These are phyloP conservation scores for Cyclina sinensis DNA, from an alignment of 1,140 invertebrate species.

Conservation along the genomic window DNA sequence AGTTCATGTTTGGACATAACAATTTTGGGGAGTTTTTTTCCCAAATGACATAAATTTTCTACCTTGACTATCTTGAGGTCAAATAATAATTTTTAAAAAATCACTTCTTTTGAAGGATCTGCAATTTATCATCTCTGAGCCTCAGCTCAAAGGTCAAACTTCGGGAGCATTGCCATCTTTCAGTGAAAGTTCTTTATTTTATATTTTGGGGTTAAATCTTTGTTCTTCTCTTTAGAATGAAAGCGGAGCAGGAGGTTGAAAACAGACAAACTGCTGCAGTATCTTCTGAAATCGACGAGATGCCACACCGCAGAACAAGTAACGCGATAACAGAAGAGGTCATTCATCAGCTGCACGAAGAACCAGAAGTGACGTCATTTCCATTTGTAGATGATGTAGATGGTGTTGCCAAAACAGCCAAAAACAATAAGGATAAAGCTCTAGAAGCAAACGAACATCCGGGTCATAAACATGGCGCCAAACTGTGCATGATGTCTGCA, in stretches of 20 bases:
- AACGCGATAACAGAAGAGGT: not conserved
- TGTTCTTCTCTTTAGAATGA: constrained; percentile 25
- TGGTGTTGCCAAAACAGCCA: not conserved
- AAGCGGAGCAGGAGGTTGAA: not conserved
- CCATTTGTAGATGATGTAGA: constrained; percentile 31
- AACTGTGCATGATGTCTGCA: constrained; percentile 51
- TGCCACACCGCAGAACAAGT: not conserved
- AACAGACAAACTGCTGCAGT: not conserved
- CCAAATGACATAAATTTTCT: no score
- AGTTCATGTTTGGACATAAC: no score
- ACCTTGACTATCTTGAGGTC: no score
- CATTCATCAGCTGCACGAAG: not conserved
- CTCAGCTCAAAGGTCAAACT: no score
- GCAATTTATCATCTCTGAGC: no score
- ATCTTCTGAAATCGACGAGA: not conserved
- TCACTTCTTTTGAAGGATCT: no score
- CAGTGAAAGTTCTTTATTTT: no score
- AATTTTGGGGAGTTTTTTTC: no score
- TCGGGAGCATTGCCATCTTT: no score
- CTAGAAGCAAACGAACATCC: constrained; percentile 10
- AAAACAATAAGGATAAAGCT: constrained; percentile 4
- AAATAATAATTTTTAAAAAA: no score
- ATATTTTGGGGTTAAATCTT: no score
- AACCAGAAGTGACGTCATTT: constrained; percentile 57
- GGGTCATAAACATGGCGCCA: constrained; percentile 13